These are phyloP conservation scores for Drosophila barbarae DNA, from an alignment of 2,888 invertebrate species.

Conservation along the genomic window DNA sequence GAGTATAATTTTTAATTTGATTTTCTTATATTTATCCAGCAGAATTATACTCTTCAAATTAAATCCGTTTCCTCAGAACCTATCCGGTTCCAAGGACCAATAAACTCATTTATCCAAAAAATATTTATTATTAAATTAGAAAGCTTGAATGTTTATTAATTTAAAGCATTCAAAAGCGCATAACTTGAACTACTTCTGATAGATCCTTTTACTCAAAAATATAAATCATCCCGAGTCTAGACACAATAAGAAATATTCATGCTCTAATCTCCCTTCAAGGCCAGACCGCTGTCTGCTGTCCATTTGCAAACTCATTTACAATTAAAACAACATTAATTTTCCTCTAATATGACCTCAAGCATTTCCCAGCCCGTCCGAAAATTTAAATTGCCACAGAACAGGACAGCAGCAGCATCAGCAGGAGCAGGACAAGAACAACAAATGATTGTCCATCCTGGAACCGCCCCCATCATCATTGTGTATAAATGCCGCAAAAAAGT, in stretches of 20 bases:
- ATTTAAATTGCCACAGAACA: conserved; percentile 55
- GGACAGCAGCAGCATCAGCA: background rate
- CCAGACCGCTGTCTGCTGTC: conserved; percentile 21
- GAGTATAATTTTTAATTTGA: background rate
- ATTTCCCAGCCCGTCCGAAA: conserved; percentile 51
- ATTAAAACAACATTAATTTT: conserved; percentile 74
- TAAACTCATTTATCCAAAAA: too few species aligned
- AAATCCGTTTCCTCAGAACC: background rate
- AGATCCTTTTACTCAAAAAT: background rate
- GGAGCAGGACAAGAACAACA: conserved; percentile 29
- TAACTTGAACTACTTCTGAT: background rate
- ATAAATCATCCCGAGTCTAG: conserved; percentile 30
- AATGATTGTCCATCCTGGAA: conserved; percentile 43
- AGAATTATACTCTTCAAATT: background rate
- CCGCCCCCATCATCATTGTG: conserved; percentile 20
- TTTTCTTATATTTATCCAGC: background rate
- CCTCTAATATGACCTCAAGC: conserved; percentile 73
- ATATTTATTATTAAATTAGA: background rate
- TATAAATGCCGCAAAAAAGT: conserved; percentile 67
- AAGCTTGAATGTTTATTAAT: background rate
- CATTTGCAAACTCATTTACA: conserved; percentile 69
- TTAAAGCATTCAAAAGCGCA: background rate
- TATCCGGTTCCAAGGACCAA: background rate
- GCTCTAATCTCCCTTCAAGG: conserved; percentile 14
- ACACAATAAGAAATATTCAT: conserved; percentile 29